These are phyloP conservation scores for Drosophila eugracilis DNA, from an alignment of 1,140 invertebrate species.

Conservation along the genomic window DNA sequence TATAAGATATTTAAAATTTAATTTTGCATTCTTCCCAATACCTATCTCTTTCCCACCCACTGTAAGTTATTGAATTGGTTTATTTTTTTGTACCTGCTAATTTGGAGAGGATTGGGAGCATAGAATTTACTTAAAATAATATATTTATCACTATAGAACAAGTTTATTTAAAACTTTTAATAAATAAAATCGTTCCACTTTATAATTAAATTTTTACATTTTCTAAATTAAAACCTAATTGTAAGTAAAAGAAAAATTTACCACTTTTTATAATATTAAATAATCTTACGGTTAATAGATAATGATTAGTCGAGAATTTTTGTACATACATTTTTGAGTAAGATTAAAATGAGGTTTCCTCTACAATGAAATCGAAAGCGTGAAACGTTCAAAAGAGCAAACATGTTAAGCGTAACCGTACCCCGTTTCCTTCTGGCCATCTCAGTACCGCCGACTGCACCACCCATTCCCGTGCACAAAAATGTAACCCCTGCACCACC, in stretches of 20 bases:
- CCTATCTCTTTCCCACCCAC: conserved; percentile 16
- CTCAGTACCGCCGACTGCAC: conserved; percentile 7
- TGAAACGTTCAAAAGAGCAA: conserved; percentile 77
- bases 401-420: conserved; percentile 80
- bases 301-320: not conserved
- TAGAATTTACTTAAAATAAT: not conserved
- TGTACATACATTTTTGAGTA: conserved; percentile 15
- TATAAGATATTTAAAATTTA: conserved; percentile 84
- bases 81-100: conserved; percentile 20
- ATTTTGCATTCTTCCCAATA: conserved; percentile 56
- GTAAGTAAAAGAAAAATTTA: too few species aligned
- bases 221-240: not conserved
- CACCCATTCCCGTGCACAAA: conserved; percentile 10
- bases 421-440: conserved; percentile 72
- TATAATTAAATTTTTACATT: not conserved
- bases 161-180: too few species aligned
- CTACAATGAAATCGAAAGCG: conserved; percentile 73
- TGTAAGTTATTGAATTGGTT: conserved; percentile 43
- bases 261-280: too few species aligned
- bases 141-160: not conserved
- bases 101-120: not conserved
- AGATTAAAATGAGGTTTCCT: conserved; percentile 65
- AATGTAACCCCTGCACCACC: conserved; percentile 1
- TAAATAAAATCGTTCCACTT: too few species aligned
- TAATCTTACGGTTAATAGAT: too few species aligned